Conservation (phyloP, 2,888 invertebrate species). For the Siphlonurus alternatus region DNA sequence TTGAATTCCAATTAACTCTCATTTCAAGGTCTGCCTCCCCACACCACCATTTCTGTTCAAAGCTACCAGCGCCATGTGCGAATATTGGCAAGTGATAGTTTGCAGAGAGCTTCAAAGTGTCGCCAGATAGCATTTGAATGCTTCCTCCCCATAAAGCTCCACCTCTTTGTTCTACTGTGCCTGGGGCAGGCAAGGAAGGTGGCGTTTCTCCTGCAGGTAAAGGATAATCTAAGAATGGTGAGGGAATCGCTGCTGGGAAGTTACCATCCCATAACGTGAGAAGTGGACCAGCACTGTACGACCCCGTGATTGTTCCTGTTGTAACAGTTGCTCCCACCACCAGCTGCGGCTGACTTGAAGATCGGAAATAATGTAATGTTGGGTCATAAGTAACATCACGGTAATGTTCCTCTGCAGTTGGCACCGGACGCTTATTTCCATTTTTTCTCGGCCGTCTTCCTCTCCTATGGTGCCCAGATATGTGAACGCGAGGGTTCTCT, state of each 20-base stretch:
- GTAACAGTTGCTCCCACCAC: slow-evolving; percentile 7
- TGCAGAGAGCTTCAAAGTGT: slow-evolving; percentile 1
- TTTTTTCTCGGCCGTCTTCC: no score
- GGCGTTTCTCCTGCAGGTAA: neutral
- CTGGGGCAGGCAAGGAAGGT: neutral
- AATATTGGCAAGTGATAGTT: slow-evolving; percentile 9
- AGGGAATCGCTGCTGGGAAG: slow-evolving; percentile 8
- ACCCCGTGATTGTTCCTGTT: slow-evolving; percentile 7
- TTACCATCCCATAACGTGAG: slow-evolving; percentile 10
- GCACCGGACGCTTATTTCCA: neutral
- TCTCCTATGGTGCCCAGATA: neutral
- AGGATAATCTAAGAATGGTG: neutral
- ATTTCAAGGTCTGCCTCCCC: neutral
- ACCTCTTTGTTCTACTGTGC: neutral
- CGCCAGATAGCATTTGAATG: neutral
- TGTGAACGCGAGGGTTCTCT: slow-evolving; percentile 18
- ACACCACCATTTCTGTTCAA: neutral
- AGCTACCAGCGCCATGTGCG: neutral
- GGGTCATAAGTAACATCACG: no score
- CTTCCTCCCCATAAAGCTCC: slow-evolving; percentile 7
- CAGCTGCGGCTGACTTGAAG: neutral
- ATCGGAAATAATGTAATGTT: slow-evolving; percentile 2
- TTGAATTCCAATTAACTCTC: neutral
- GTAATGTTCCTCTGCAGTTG: neutral
- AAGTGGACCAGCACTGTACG: slow-evolving; percentile 3